phyloP scores from a whole-genome alignment of 2,797 vertebrate species.

The Pyrocephalus nanus region DNA sequence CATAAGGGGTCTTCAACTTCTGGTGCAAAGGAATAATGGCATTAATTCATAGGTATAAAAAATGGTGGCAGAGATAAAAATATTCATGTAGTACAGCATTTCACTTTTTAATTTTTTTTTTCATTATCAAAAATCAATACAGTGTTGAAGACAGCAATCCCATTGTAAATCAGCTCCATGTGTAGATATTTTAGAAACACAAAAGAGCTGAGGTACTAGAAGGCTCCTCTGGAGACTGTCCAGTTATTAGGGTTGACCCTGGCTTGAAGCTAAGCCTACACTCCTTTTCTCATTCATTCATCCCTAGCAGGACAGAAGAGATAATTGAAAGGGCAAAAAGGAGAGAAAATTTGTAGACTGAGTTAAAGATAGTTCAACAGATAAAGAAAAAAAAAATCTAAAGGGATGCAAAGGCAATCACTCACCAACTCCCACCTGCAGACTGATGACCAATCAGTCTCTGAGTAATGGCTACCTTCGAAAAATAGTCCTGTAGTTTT shows the following conservation, averaged over 20 bases:
- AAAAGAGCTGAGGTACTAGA: not conserved
- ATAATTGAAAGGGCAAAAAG: not conserved
- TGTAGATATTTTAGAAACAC: not conserved
- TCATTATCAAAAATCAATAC: not conserved
- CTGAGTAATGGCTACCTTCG: not conserved
- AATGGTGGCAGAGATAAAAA: not conserved
- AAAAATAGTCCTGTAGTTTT: rapidly evolving
- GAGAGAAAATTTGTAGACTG: not conserved
- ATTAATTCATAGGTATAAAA: not conserved
- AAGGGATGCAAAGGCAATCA: not conserved
- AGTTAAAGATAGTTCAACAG: not conserved
- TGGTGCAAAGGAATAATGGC: not conserved
- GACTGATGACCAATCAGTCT: not conserved
- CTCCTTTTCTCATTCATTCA: not conserved
- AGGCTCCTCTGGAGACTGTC: not conserved
- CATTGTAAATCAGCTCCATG: not conserved
- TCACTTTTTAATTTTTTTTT: not conserved
- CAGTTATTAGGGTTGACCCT: not conserved
- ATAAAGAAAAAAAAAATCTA: not conserved
- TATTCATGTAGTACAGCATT: not conserved
- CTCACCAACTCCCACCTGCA: not conserved
- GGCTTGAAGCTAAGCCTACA: not conserved
- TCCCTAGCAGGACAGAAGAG: not conserved
- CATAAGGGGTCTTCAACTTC: not conserved
- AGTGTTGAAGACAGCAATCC: not conserved